phyloP scores from a whole-genome alignment of 1,140 invertebrate species.

The Arctopsyche grandis region DNA sequence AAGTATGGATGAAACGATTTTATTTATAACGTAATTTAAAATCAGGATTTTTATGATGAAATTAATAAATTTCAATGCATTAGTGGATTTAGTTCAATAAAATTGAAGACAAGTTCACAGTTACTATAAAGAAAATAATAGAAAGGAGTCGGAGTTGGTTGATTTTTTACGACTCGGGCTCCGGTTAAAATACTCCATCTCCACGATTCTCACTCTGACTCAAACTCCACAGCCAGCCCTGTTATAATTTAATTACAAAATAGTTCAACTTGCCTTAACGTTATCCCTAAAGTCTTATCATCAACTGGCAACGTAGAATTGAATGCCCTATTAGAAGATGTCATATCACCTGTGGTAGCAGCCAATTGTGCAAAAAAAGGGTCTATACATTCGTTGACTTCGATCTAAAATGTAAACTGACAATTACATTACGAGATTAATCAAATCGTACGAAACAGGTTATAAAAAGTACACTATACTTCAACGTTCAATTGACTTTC shows the following conservation, averaged over 20 bases:
- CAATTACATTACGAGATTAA: not conserved
- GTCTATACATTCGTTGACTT: slow-evolving; percentile 58
- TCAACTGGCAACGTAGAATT: slow-evolving; percentile 64
- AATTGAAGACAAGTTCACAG: too few relatives aligned
- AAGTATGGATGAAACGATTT: too few relatives aligned
- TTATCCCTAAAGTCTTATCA: slow-evolving; percentile 60
- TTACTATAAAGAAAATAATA: too few relatives aligned
- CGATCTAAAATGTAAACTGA: slow-evolving; percentile 48
- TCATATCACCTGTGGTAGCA: slow-evolving; percentile 63
- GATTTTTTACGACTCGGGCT: too few relatives aligned
- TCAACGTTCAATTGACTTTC: slow-evolving; percentile 50
- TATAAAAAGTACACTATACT: slow-evolving; percentile 30
- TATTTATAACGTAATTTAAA: too few relatives aligned
- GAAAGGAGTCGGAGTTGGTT: too few relatives aligned
- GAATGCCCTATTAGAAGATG: slow-evolving; percentile 64
- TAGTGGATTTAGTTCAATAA: too few relatives aligned
- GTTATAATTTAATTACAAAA: slow-evolving; percentile 24
- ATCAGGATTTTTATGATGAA: too few relatives aligned
- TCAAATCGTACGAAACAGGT: not conserved
- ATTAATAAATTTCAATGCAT: too few relatives aligned
- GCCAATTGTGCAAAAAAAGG: slow-evolving; percentile 65
- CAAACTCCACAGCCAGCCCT: too few relatives aligned
- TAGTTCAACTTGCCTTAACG: slow-evolving; percentile 61
- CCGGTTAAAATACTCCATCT: too few relatives aligned
- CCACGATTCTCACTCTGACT: too few relatives aligned